Percentiles rank a stretch among this genome's conserved stretches.
These are phyloP conservation scores for Cephus nigrinus DNA, from an alignment of 2,888 invertebrate species.

Conservation along the genomic window DNA sequence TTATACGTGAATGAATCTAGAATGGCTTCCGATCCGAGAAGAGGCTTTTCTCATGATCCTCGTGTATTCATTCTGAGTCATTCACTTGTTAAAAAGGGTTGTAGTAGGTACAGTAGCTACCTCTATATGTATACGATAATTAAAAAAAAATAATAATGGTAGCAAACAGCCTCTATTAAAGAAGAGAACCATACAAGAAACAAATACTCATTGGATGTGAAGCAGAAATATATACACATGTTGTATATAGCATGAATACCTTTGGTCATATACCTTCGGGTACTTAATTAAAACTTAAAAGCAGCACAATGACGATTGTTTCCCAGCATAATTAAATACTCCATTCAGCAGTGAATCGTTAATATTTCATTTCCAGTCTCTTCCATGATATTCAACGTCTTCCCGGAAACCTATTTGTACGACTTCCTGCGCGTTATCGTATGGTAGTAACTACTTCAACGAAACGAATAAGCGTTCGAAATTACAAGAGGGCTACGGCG, in stretches of 20 bases:
- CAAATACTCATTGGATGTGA: not conserved
- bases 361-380: conserved; percentile 20
- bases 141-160: not conserved
- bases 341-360: conserved; percentile 29
- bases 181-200: not conserved
- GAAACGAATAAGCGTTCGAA: not conserved
- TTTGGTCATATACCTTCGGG: not conserved
- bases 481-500: not conserved
- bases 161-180: not conserved
- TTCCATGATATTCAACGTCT: conserved; percentile 15
- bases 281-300: conserved; percentile 4
- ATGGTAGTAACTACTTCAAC: not conserved
- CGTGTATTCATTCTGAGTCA: not conserved
- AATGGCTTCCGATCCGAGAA: not conserved
- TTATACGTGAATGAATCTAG: not conserved
- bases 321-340: conserved; percentile 26
- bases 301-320: conserved; percentile 2
- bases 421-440: conserved; percentile 2
- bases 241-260: not conserved
- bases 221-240: not conserved
- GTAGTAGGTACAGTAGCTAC: not conserved
- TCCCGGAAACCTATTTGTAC: conserved; percentile 8
- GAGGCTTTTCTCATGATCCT: not conserved
- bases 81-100: not conserved
- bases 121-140: not conserved